These are phyloP conservation scores for Melieria picta DNA, from an alignment of 2,888 invertebrate genomes.

Conservation along the genomic window DNA sequence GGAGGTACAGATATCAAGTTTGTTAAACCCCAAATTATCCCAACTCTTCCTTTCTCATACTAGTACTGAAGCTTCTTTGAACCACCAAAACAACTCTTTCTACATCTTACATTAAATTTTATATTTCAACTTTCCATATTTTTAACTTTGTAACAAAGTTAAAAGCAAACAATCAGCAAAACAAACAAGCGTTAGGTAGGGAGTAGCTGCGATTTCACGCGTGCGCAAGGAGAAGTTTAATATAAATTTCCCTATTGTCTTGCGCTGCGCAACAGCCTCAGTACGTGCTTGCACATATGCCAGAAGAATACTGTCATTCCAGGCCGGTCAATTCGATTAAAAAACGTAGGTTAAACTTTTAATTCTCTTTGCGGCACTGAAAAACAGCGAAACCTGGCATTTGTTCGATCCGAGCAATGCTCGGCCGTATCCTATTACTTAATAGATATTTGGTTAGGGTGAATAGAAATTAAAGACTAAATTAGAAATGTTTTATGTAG, in stretches of 20 bases:
- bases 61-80: too few species aligned
- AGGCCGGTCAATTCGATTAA: too few species aligned
- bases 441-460: not conserved
- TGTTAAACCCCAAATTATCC: too few species aligned
- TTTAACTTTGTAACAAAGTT: slow-evolving; percentile 13
- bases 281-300: slow-evolving; percentile 20
- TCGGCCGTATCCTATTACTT: not conserved
- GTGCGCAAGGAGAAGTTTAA: slow-evolving; percentile 60
- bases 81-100: too few species aligned
- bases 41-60: too few species aligned
- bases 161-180: slow-evolving; percentile 6
- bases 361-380: too few species aligned
- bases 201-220: not conserved
- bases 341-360: too few species aligned
- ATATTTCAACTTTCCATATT: slow-evolving; percentile 23
- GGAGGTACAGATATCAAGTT: too few species aligned
- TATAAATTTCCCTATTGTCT: slow-evolving; percentile 61
- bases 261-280: slow-evolving; percentile 29
- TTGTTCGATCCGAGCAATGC: not conserved
- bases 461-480: too few species aligned
- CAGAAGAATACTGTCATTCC: too few species aligned
- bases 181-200: slow-evolving; percentile 6
- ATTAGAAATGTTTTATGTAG: too few species aligned
- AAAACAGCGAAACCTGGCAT: not conserved
- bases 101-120: not conserved